Conservation (phyloP, 2,113 vertebrate genomes). For the Ciconia boyciana region DNA sequence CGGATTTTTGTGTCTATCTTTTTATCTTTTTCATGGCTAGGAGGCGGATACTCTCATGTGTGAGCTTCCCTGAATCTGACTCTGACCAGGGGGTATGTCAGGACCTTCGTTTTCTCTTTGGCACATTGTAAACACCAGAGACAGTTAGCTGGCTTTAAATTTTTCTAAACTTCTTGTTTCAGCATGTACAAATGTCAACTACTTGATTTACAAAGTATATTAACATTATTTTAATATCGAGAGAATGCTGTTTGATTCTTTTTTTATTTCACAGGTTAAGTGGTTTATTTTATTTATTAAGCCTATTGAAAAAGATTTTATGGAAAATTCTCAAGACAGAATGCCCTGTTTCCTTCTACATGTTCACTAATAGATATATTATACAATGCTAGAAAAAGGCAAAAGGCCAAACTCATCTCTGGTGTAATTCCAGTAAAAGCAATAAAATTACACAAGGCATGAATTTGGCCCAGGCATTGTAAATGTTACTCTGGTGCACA, state of each 20-base stretch:
- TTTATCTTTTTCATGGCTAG: not conserved
- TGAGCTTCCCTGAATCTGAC: slow-evolving; percentile 26
- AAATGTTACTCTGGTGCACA: slow-evolving; percentile 67
- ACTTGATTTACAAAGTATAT: slow-evolving; percentile 31
- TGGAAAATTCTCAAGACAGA: slow-evolving; percentile 41
- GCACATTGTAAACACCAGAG: not conserved
- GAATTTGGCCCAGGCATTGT: slow-evolving; percentile 64
- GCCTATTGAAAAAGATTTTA: slow-evolving; percentile 25
- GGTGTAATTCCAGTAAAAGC: slow-evolving; percentile 68
- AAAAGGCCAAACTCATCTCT: slow-evolving; percentile 56
- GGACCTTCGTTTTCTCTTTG: slow-evolving; percentile 45
- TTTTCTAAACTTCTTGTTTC: slow-evolving; percentile 22
- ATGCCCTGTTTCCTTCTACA: slow-evolving; percentile 24
- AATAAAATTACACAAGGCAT: slow-evolving; percentile 69
- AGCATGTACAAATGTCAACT: slow-evolving; percentile 36
- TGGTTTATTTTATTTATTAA: slow-evolving; percentile 37
- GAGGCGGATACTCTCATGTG: not conserved
- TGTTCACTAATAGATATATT: slow-evolving; percentile 53
- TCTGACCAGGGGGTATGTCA: slow-evolving; percentile 42
- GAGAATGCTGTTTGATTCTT: not conserved
- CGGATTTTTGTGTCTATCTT: not conserved
- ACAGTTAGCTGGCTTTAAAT: slow-evolving; percentile 47
- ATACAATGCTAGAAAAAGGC: slow-evolving; percentile 57
- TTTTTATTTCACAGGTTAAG: slow-evolving; percentile 43
- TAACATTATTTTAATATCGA: slow-evolving; percentile 51